Evolutionary conservation across 2,888 invertebrate genomes (phyloP), one percentile per base, ranked within the genome.

Genomic region (Notodonta ziczac): DNA sequence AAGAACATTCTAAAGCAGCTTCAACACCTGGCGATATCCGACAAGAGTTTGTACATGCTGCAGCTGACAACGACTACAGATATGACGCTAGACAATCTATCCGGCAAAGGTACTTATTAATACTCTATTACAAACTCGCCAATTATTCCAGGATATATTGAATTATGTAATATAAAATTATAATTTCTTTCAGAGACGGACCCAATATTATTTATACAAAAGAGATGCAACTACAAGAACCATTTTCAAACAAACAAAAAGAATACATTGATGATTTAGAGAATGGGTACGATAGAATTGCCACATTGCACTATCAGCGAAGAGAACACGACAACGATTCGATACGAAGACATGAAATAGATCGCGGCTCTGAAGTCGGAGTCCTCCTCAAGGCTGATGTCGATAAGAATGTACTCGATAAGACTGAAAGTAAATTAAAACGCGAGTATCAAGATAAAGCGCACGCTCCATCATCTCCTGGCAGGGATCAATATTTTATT

Each of bases 401-500:
- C 59, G 86, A 89, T 56, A 87, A 84, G 58, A 73, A 67, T 60
- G 24, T 66, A 78, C 84, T 79, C n/a, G 88, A 89, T 52, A 89
- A 86, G 67, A 73, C 75, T 70, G 88, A 89, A 57, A 81, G 67
- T 59, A 88, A 84, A 78, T 73, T 69, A 35, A 89, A 87, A 79
- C 72, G 68, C 58, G 89, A 91, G 69, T 82, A 73, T 63, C 83
- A 80, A 74, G 87, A 85, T 56, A 90, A 87, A 72, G 76, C 83
- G 46, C 86, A 83, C 56, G 90, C 81, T 70, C 85, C 85, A 59
- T 84, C 92, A 72, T 83, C 92, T 66, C 88, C 90, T 57, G 93
- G 94, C 58, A 92, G 97, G 64, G 96, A 96, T 80, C 96, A 96
- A 77, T 95, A 96, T 77, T 98, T 96, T 78, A 97, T 97, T 52